Evolutionary conservation across 1,140 invertebrate species (phyloP), one percentile per base, ranked within the genome.

Genomic region (Phortica variegata): DNA sequence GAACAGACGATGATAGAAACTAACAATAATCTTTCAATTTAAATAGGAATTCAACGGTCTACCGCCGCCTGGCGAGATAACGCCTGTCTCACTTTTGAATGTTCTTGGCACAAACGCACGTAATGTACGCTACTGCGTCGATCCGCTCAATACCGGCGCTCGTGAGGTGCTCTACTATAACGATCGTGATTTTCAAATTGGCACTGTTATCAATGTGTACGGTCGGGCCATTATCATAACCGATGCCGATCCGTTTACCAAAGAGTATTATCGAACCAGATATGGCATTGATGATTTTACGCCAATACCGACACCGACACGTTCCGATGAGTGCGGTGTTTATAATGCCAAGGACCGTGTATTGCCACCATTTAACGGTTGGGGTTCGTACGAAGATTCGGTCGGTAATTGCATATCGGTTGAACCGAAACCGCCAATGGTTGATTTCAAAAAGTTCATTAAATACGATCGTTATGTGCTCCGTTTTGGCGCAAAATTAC

Each of bases 321-420:
- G 79, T 40, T 77, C 75, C 3, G 58, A 79, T 31, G 62, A 76
- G 32, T 50, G 69, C 37, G 7, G 49, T 4, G 54, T 54, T 1
- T 40, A 56, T 1, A 73, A 62, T 23, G 46, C 68, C 3, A 57
- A 71, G 0, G 77, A 83, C 23, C 78, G 79, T 16, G 73, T 84
- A 44, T 61, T 90, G 15, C 90, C 93, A 3, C 91, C 91, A 0
- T 93, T 90, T 80, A 93, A 93, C 70, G 91, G 91, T 5, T 92
- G 85, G 77, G 93, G 93, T 3, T 84, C 83, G 1, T 86, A 89
- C 55, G 90, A 93, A 56, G 92, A 95, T 75, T 93, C 91, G 0
- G 83, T 91, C 10, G 86, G 87, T 51, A 93, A 92, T 65, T 93
- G 90, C 69, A 79, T 86, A n/a, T 84, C 83, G 0, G 79, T 93